A percentile compares a stretch with the other conserved stretches of the same genome.
Conservation (phyloP, 2,113 vertebrate species). For the Ameiurus melas region DNA sequence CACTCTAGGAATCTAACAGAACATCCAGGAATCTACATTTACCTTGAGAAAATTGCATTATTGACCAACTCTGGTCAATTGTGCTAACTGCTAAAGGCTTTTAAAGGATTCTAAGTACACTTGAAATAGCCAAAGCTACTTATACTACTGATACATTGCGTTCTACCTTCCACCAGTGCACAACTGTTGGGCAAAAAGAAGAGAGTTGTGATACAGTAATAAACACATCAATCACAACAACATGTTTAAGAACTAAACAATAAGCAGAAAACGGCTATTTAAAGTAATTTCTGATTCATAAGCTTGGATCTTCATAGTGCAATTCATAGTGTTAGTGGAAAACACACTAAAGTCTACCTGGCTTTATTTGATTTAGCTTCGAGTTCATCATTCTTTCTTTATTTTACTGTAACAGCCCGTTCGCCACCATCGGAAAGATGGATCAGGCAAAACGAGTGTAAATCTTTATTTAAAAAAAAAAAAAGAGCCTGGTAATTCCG, state of each 20-base stretch:
- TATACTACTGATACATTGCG: no score
- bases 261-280: background rate
- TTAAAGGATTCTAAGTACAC: no score
- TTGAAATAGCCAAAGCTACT: background rate
- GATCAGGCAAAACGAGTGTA: background rate
- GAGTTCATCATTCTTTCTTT: constrained; percentile 13
- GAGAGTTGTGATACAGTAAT: background rate
- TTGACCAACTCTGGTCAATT: background rate
- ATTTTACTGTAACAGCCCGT: background rate
- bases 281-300: constrained; percentile 11
- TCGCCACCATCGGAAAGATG: background rate
- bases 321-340: background rate
- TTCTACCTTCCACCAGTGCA: background rate
- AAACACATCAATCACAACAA: background rate
- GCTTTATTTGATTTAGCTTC: constrained; percentile 6
- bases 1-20: background rate
- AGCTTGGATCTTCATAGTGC: background rate
- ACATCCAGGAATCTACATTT: background rate
- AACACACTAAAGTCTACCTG: background rate
- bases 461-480: constrained; percentile 27
- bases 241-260: background rate
- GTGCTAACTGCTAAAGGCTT: background rate
- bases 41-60: background rate
- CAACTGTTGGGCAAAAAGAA: background rate
- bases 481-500: constrained; percentile 46